Percentiles rank a stretch among this genome's conserved stretches.
Evolutionary conservation across 2,888 invertebrate species (phyloP).

Genomic region (Drosophila kokeensis): DNA sequence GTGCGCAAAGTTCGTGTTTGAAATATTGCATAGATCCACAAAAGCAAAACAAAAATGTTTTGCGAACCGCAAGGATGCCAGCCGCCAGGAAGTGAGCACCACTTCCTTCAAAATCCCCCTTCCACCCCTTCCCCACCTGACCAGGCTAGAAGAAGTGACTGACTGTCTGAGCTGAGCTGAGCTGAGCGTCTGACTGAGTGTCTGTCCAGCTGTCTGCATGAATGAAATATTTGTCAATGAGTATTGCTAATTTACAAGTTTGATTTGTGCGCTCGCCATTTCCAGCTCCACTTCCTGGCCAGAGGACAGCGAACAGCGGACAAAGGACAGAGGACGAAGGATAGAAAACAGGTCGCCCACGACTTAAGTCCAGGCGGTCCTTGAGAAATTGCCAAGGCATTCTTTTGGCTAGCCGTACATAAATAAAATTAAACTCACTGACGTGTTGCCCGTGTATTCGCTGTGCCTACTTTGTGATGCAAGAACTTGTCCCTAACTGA

Average conservation of each 20-base stretch:
- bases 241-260: conserved; percentile 82
- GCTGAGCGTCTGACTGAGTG: conserved; percentile 11
- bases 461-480: conserved; percentile 35
- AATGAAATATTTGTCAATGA: conserved; percentile 82
- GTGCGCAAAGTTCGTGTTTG: conserved; percentile 81
- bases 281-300: conserved; percentile 42
- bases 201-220: conserved; percentile 41
- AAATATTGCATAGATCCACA: conserved; percentile 72
- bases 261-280: conserved; percentile 68
- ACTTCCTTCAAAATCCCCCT: background rate
- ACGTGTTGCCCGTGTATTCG: conserved; percentile 31
- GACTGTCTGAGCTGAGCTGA: background rate
- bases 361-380: conserved; percentile 4
- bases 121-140: background rate
- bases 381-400: conserved; percentile 72
- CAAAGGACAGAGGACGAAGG: background rate
- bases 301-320: background rate
- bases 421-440: conserved; percentile 65
- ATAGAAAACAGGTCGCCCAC: background rate
- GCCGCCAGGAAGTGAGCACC: conserved; percentile 46
- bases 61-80: conserved; percentile 45
- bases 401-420: conserved; percentile 76
- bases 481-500: conserved; percentile 19
- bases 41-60: conserved; percentile 50
- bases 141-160: background rate